These are phyloP conservation scores for Phrynocephalus vlangalii DNA, from an alignment of 2,797 vertebrate species.

Conservation along the genomic window DNA sequence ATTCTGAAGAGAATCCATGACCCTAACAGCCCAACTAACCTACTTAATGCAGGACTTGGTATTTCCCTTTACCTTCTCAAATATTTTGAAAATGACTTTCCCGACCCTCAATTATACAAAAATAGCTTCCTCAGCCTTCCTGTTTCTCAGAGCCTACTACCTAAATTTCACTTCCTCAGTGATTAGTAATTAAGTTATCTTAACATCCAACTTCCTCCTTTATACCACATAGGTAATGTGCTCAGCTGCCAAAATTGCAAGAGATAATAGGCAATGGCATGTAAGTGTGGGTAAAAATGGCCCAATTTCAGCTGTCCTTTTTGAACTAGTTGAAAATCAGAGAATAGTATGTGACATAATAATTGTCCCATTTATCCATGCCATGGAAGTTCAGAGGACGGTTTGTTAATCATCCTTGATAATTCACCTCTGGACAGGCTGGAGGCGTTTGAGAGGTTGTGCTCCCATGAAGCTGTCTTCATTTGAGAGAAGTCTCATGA, in stretches of 20 bases:
- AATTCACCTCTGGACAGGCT: background rate
- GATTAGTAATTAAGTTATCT: slow-evolving; percentile 58
- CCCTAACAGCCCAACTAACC: slow-evolving; percentile 11
- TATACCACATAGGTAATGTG: slow-evolving; percentile 46
- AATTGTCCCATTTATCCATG: background rate
- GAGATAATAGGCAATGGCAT: slow-evolving; percentile 38
- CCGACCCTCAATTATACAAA: slow-evolving; percentile 42
- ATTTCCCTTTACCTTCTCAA: slow-evolving; percentile 42
- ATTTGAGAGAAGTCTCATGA: background rate
- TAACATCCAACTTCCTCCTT: slow-evolving; percentile 53
- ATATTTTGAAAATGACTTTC: slow-evolving; percentile 49
- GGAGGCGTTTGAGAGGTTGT: background rate
- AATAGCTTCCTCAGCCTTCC: slow-evolving; percentile 62
- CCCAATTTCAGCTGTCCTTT: background rate
- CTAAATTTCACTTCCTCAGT: slow-evolving; percentile 63
- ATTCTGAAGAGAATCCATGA: background rate
- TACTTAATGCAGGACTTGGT: slow-evolving; percentile 18
- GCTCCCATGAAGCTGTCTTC: background rate
- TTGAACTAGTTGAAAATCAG: background rate
- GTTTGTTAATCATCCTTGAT: background rate
- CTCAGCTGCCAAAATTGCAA: slow-evolving; percentile 34
- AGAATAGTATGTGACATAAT: background rate
- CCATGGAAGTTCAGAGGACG: background rate
- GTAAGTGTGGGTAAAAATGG: background rate
- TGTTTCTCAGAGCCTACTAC: slow-evolving; percentile 56